Conservation (phyloP, 2,113 vertebrate genomes). For the Ivindomyrus marchei region DNA sequence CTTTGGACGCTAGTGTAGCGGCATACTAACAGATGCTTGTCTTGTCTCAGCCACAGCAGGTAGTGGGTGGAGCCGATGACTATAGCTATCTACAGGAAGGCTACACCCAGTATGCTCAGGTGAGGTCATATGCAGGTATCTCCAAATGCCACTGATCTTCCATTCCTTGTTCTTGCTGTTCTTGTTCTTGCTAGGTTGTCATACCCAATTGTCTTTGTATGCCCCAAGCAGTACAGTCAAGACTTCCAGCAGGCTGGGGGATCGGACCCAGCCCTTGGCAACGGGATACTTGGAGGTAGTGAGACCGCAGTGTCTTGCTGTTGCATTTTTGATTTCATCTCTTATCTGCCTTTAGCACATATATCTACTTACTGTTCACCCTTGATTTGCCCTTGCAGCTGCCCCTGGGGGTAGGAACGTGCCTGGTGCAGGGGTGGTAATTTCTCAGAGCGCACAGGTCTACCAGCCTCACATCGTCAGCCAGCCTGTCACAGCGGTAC, state of each 20-base stretch:
- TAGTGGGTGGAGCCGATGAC: constrained; percentile 70
- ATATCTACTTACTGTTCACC: neutral
- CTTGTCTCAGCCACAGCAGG: constrained; percentile 65
- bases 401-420: constrained; percentile 60
- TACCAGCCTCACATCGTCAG: constrained; percentile 75
- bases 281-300: constrained; percentile 53
- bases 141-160: neutral
- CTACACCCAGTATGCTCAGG: constrained; percentile 77
- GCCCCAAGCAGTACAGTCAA: constrained; percentile 54
- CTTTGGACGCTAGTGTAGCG: neutral
- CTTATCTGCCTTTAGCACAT: too few relatives aligned
- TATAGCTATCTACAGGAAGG: constrained; percentile 85
- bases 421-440: constrained; percentile 78
- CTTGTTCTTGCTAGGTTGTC: neutral
- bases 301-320: neutral
- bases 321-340: neutral
- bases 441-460: constrained; percentile 82
- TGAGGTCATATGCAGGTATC: constrained; percentile 40
- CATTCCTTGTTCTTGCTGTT: neutral
- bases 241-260: constrained; percentile 64
- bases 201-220: neutral
- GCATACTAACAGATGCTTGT: constrained; percentile 9
- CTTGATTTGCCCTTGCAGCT: constrained; percentile 39
- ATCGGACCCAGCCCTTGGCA: constrained; percentile 54
- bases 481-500: constrained; percentile 76